Conservation (phyloP, 2,888 invertebrate genomes). For the Gnatocerus cornutus region DNA sequence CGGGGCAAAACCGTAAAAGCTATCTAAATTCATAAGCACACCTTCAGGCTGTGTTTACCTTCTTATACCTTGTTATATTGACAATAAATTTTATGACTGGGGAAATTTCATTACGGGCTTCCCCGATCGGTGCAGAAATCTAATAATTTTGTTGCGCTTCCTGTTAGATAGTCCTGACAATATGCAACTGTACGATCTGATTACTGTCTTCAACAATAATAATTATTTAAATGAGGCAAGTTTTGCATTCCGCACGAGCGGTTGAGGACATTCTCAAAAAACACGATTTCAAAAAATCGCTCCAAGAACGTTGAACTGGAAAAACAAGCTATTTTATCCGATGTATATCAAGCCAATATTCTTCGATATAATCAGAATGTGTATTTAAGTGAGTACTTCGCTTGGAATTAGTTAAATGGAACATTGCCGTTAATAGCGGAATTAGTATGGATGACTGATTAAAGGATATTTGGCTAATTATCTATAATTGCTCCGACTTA, state of each 20-base stretch:
- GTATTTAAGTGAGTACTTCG: constrained; percentile 2
- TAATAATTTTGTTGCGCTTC: constrained; percentile 20
- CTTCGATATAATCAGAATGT: not conserved
- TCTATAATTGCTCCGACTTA: not conserved
- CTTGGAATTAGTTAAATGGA: too few species aligned
- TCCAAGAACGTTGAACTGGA: not conserved
- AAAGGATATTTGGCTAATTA: not conserved
- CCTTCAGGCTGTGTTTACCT: constrained; percentile 61
- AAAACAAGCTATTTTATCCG: constrained; percentile 3
- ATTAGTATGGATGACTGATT: not conserved
- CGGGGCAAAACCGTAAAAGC: constrained; percentile 58
- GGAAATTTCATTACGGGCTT: constrained; percentile 48
- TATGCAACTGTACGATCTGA: constrained; percentile 4
- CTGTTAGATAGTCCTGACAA: not conserved
- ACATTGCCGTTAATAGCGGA: too few species aligned
- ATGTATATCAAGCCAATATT: not conserved
- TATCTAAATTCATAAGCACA: constrained; percentile 71
- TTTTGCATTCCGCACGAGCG: constrained; percentile 19
- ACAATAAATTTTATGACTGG: constrained; percentile 52
- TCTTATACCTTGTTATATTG: constrained; percentile 53
- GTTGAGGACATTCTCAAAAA: constrained; percentile 6
- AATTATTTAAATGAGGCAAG: constrained; percentile 11
- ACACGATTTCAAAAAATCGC: constrained; percentile 1
- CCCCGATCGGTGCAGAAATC: constrained; percentile 11
- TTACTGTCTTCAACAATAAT: constrained; percentile 12